These are phyloP conservation scores for Haliclona indistincta DNA, from an alignment of 37 sponge, comb jelly and placozoan genomes.

Conservation along the genomic window DNA sequence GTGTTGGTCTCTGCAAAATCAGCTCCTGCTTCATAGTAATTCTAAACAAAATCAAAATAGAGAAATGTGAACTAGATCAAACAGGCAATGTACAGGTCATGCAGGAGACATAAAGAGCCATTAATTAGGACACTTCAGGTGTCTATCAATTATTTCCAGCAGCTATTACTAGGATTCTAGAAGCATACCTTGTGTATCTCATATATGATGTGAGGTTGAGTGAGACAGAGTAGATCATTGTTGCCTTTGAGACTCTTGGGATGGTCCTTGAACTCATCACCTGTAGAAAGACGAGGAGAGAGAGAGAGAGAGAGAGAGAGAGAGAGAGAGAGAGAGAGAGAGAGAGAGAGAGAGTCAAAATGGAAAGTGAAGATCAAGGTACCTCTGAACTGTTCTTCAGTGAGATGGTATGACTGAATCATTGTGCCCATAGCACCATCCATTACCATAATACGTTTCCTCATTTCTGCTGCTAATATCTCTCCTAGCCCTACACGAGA, in stretches of 20 bases:
- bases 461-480: constrained; percentile 44
- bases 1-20: constrained; percentile 98
- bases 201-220: constrained; percentile 87
- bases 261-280: constrained; percentile 92
- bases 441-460: constrained; percentile 86
- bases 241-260: constrained; percentile 89
- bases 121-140: too few relatives aligned
- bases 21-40: constrained; percentile 93
- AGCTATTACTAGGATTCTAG: too few relatives aligned
- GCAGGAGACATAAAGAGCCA: too few relatives aligned
- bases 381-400: constrained; percentile 97
- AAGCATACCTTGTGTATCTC: constrained; percentile 87
- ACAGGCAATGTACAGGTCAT: too few relatives aligned
- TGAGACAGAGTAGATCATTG: constrained; percentile 94
- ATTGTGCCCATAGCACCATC: constrained; percentile 99
- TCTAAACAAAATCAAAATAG: constrained; percentile 31
- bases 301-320: too few relatives aligned
- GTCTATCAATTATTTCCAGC: too few relatives aligned
- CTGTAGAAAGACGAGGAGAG: constrained; percentile 11
- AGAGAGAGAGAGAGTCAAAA: too few relatives aligned
- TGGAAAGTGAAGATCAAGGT: too few relatives aligned
- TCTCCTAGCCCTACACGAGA: constrained; percentile 36
- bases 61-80: too few relatives aligned
- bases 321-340: too few relatives aligned
- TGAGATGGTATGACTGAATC: constrained; percentile 82